Evolutionary conservation across 2,888 invertebrate genomes (phyloP).

Genomic region (Acrobasis repandana): DNA sequence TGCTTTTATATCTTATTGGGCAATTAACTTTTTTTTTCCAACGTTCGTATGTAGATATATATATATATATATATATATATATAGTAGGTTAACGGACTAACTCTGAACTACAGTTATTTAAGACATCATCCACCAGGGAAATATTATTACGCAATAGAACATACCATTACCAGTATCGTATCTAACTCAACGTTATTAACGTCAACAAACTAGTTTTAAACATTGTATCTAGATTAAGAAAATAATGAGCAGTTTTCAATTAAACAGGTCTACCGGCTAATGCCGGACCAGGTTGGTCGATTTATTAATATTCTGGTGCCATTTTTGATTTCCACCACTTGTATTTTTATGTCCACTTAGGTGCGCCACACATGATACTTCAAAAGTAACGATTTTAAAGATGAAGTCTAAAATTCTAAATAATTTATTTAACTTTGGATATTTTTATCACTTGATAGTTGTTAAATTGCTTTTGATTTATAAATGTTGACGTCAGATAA

Average conservation of each 20-base stretch:
- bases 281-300: neutral
- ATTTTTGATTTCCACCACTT: neutral
- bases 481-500: too few relatives aligned
- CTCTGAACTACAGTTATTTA: neutral
- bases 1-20: too few relatives aligned
- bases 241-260: slow-evolving; percentile 18
- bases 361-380: neutral
- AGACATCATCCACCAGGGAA: slow-evolving; percentile 3
- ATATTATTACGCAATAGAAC: neutral
- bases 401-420: too few relatives aligned
- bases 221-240: slow-evolving; percentile 16
- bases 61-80: too few relatives aligned
- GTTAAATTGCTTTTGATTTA: too few relatives aligned
- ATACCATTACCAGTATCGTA: neutral
- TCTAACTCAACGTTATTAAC: slow-evolving; percentile 15
- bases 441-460: too few relatives aligned
- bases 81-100: neutral
- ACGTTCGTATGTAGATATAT: too few relatives aligned
- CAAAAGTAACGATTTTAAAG: too few relatives aligned
- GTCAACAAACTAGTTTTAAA: slow-evolving; percentile 13
- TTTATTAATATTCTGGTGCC: neutral
- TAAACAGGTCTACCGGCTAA: slow-evolving; percentile 2
- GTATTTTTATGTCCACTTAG: neutral
- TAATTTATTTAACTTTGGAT: too few relatives aligned
- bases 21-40: too few relatives aligned